These are phyloP conservation scores for Sander lucioperca DNA, from an alignment of 2,113 vertebrate species.

Conservation along the genomic window DNA sequence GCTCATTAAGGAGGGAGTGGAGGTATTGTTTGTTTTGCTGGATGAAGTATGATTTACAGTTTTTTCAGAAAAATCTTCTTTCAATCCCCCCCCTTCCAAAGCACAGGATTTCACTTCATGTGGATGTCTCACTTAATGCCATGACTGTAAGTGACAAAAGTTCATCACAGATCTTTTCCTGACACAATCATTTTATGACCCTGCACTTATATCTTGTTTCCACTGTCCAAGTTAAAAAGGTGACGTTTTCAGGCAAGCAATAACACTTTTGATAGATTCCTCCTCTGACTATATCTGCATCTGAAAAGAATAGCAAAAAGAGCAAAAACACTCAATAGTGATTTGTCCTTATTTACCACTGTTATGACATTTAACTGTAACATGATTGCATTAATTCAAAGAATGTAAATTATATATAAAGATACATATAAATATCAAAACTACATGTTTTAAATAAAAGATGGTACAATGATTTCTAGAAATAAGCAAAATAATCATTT, in stretches of 20 bases:
- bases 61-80: constrained; percentile 34
- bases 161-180: constrained; percentile 52
- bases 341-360: neutral
- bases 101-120: constrained; percentile 50
- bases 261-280: constrained; percentile 37
- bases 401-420: neutral
- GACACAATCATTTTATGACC: constrained; percentile 42
- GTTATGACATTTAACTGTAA: neutral
- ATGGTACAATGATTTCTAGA: neutral
- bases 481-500: neutral
- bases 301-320: constrained; percentile 45
- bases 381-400: neutral
- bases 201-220: constrained; percentile 39
- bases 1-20: constrained; percentile 37
- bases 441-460: neutral
- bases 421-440: neutral
- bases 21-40: constrained; percentile 37
- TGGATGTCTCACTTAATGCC: constrained; percentile 53
- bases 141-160: constrained; percentile 46
- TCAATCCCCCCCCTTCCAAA: constrained; percentile 22
- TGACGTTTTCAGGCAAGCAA: neutral
- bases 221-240: constrained; percentile 32
- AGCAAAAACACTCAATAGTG: neutral
- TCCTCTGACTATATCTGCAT: constrained; percentile 53
- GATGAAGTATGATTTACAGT: constrained; percentile 40